These are phyloP conservation scores for Recurvirostra avosetta DNA, from an alignment of 2,113 vertebrate species.

Conservation along the genomic window DNA sequence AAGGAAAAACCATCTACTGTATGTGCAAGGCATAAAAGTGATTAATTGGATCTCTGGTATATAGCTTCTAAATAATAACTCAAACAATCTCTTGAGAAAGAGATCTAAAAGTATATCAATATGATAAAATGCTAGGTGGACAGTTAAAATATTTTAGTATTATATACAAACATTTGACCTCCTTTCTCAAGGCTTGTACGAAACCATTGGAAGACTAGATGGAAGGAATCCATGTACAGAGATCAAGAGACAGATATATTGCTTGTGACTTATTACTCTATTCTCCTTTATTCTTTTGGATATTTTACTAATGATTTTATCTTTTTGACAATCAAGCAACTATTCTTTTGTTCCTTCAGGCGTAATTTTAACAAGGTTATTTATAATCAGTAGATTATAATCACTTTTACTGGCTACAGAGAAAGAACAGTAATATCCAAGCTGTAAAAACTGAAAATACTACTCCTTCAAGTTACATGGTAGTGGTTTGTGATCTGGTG, in stretches of 20 bases:
- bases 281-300: background rate
- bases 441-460: background rate
- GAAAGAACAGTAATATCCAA: background rate
- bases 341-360: background rate
- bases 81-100: background rate
- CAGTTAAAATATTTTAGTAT: background rate
- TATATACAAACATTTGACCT: background rate
- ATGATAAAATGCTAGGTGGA: background rate
- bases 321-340: background rate
- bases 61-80: background rate
- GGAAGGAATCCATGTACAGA: background rate
- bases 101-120: background rate
- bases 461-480: background rate
- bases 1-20: background rate
- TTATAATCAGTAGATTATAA: background rate
- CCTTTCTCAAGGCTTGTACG: background rate
- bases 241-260: background rate
- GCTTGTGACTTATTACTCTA: background rate
- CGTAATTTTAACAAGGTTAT: background rate
- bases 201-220: background rate
- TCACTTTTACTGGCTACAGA: background rate
- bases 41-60: background rate
- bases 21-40: background rate
- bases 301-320: conserved; percentile 34
- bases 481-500: background rate